Base-by-base conservation (phyloP, 1,140 invertebrate species). In the Brachionus rotundiformis region DNA sequence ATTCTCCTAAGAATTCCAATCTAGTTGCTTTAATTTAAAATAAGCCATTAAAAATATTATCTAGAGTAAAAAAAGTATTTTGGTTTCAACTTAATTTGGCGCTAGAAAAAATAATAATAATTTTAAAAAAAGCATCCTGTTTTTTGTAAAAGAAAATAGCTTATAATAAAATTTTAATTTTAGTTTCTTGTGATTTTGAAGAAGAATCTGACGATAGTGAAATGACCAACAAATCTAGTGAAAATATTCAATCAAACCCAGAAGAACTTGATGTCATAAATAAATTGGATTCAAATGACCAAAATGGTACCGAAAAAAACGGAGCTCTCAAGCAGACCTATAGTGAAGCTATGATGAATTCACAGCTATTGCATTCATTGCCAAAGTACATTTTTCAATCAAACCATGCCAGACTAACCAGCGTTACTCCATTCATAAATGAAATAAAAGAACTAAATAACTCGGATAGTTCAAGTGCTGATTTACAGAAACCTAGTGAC, bases 401-500 rank as follows among this genome's bases (percentile, higher is more conserved):
- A 8, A 41, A 79, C 31, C 76, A 79, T 79, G 76, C 47, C 11
- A 31, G 44, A 25, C 16, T 79, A 23, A 79, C 29, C 2, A 79
- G 76, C 6, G 76, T 63, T 19, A 63, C 31, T 36, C 76, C 31
- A 16, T 39, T 59, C 33, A 39, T 59, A 8, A 79, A 79, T 13
- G 76, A 79, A 79, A 36, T 59, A 8, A 63, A 79, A 79, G 76
- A 79, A n/a, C 76, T 80, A 36, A 29, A 83, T 25, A 75, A 77
- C 36, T 29, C 36, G 16, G 73, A 79, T 19, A 61, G 80, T 8
- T 76, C 49, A n/a, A 47, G 49, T 36, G 49, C 16, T 10, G 25
- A 95, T 87, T 94, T 95, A 88, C 92, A 96, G 83, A 95, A 94
- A 13, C 94, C 94, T 7, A 94, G 95, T 0, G 98, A 96, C 86